Base-by-base conservation (phyloP, 2,888 invertebrate genomes). In the Chesias legatella region DNA sequence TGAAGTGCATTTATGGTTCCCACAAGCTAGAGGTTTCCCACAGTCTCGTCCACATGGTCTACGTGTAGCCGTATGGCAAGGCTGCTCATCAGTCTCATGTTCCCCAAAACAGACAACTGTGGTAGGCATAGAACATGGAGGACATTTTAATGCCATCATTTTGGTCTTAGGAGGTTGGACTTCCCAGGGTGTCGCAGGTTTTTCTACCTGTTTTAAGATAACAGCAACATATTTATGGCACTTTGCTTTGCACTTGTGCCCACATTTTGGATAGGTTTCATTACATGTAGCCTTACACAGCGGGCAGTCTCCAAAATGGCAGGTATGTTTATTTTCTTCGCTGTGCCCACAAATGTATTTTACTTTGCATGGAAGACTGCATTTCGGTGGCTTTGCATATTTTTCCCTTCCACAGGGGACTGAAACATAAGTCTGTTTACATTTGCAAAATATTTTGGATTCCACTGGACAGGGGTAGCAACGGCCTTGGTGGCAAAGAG, bases 401-500 rank as follows among this genome's bases (percentile, higher is more conserved):
- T 90, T 90, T 59, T 94, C 94, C 41, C 94, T 90, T 0, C 98
- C 98, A 79, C 98, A 98, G 0, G 96, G 95, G 1, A 98, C 95
- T 6, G 90, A 91, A 7, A 95, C 84, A 28, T 90, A 91, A 1
- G 95, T 95, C 43, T 88, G 89, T 29, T 96, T 95, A 73, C 98
- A 98, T 39, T 92, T 90, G 65, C 98, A 98, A 9, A 93, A 89
- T 1, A 93, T 90, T 52, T 92, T 92, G 3, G 90, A 91, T 32
- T 92, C 94, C 39, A 91, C 76, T 1, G 91, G 91, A 59, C 96
- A 97, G 0, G 96, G 96, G 73, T 95, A 96, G 68, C 97, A 97
- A 0, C 93, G 93, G 0, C 96, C 95, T 51, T 90, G 90, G 63
- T 97, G 96, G 68, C 96, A 96, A 6, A 93, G 89, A 29, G 92